These are phyloP conservation scores for Urocolius indicus DNA, from an alignment of 2,113 vertebrate genomes.

Conservation along the genomic window DNA sequence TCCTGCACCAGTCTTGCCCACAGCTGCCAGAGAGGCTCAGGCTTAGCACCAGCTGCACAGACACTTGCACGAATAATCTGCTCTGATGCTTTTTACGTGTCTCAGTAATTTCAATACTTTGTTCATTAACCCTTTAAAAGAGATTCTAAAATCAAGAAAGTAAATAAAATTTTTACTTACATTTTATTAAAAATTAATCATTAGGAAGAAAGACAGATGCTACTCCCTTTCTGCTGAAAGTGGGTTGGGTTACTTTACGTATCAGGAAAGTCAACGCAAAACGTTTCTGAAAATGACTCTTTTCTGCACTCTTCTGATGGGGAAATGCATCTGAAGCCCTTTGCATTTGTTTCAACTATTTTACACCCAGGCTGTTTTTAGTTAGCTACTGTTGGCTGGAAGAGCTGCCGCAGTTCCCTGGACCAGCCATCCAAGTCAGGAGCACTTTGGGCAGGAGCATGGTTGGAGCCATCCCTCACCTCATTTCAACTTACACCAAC, in stretches of 20 bases:
- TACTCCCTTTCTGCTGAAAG: not conserved
- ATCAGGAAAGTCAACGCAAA: not conserved
- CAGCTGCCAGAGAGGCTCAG: fast-evolving
- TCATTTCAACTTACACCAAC: not conserved
- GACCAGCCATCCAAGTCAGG: not conserved
- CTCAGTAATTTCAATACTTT: not conserved
- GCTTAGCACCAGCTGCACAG: not conserved
- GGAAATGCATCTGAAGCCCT: not conserved
- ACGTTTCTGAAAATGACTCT: not conserved
- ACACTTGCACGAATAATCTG: fast-evolving
- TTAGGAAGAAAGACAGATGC: not conserved
- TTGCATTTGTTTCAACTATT: not conserved
- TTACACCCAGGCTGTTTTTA: not conserved
- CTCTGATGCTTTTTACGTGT: fast-evolving
- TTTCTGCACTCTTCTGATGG: not conserved
- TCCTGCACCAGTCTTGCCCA: not conserved
- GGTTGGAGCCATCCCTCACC: not conserved
- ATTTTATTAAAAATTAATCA: not conserved
- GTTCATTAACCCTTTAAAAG: not conserved
- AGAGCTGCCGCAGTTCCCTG: not conserved
- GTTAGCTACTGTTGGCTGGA: not conserved
- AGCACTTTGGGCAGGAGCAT: not conserved
- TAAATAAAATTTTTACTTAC: not conserved
- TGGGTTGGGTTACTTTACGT: not conserved
- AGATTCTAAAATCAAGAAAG: not conserved